These are phyloP conservation scores for Drosophila littoralis DNA, from an alignment of 1,140 invertebrate species.

Conservation along the genomic window DNA sequence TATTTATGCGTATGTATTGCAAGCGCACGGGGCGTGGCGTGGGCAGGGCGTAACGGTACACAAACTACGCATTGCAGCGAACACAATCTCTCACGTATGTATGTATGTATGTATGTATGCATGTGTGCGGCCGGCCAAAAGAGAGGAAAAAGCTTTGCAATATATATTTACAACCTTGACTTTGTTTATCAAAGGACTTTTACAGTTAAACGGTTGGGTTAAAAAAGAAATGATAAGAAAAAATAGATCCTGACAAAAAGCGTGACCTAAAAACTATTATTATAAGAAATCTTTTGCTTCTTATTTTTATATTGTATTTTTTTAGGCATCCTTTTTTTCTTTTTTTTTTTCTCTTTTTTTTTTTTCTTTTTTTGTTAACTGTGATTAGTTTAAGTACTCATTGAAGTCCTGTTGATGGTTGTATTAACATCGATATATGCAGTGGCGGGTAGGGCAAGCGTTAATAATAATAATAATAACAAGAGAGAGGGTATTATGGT, in stretches of 20 bases:
- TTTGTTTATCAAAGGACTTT: background rate
- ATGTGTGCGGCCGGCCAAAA: conserved; percentile 11
- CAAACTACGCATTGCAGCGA: conserved; percentile 31
- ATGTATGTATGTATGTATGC: background rate
- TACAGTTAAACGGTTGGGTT: background rate
- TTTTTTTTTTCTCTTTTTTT: conserved; percentile 19
- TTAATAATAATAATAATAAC: conserved; percentile 77
- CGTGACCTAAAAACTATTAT: conserved; percentile 12
- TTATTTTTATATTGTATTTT: background rate
- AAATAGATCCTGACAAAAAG: background rate
- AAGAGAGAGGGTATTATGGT: conserved; percentile 79
- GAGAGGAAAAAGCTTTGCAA: conserved; percentile 34
- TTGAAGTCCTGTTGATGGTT: conserved; percentile 84
- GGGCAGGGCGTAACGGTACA: conserved; percentile 27
- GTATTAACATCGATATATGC: conserved; percentile 82
- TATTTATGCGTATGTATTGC: conserved; percentile 16
- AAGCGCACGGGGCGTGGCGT: conserved; percentile 32
- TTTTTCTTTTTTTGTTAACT: conserved; percentile 14
- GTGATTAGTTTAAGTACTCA: conserved; percentile 83
- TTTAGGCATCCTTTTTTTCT: background rate
- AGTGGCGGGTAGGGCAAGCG: conserved; percentile 83
- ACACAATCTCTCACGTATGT: background rate
- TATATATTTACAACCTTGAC: conserved; percentile 43
- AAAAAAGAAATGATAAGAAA: background rate
- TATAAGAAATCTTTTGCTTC: background rate